Conservation (phyloP, 2,888 invertebrate genomes). For the Rotaria sp. region DNA sequence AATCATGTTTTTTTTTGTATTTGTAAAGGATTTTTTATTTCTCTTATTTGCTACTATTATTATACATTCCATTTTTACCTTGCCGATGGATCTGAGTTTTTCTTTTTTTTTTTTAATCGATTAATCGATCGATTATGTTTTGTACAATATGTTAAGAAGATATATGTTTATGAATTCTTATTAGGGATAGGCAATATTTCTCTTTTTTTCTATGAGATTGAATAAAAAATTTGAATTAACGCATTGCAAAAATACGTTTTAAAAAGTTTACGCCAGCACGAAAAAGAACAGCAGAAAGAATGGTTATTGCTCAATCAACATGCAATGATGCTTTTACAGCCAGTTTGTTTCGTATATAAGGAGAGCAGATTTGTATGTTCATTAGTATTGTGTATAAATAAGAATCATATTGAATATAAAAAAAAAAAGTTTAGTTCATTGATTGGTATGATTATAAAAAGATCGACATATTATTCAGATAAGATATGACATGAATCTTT, state of each 20-base stretch:
- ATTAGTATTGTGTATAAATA: background rate
- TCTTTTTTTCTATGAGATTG: background rate
- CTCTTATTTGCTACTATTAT: background rate
- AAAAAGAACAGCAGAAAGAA: background rate
- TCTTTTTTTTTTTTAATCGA: background rate
- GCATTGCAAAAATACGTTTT: background rate
- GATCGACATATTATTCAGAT: no score
- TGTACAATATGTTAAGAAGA: background rate
- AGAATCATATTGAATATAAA: background rate
- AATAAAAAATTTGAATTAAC: background rate
- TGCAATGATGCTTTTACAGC: background rate
- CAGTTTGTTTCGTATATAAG: background rate
- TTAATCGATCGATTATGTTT: background rate
- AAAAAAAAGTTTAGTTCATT: background rate
- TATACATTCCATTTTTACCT: constrained; percentile 12
- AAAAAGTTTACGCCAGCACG: background rate
- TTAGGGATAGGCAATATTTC: background rate
- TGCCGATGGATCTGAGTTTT: background rate
- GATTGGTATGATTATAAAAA: background rate
- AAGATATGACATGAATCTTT: no score
- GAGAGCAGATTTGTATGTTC: background rate
- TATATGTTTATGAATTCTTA: background rate
- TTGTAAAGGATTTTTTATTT: background rate
- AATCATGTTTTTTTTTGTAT: background rate
- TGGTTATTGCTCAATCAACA: background rate